Evolutionary conservation across 2,888 invertebrate genomes (phyloP).

Genomic region (Eurytoma californica): DNA sequence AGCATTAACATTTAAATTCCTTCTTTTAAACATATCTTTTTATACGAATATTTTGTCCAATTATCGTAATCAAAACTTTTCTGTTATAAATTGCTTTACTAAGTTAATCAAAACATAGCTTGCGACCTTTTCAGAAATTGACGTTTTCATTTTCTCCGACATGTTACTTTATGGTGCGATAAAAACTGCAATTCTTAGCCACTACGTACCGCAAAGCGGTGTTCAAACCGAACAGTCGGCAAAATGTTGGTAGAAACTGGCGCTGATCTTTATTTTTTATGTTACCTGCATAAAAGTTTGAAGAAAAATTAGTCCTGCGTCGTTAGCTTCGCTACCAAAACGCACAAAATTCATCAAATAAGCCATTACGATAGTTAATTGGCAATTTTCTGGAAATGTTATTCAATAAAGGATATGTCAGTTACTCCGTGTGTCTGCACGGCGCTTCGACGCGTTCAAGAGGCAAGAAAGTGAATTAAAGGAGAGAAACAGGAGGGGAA

Average conservation of each 20-base stretch:
- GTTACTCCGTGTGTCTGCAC: neutral
- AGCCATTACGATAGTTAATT: slow-evolving; percentile 45
- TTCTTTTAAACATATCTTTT: too few relatives aligned
- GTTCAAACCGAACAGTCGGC: slow-evolving; percentile 8
- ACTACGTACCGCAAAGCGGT: neutral
- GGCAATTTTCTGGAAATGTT: slow-evolving; percentile 50
- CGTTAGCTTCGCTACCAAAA: neutral
- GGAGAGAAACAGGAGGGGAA: neutral
- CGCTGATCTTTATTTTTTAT: too few relatives aligned
- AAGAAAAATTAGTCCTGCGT: slow-evolving; percentile 16
- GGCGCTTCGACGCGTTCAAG: slow-evolving; percentile 1
- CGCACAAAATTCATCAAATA: slow-evolving; percentile 28
- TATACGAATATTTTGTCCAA: too few relatives aligned
- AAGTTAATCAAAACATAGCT: too few relatives aligned
- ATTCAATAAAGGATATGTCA: slow-evolving; percentile 34
- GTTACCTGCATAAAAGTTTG: too few relatives aligned
- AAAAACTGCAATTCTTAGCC: slow-evolving; percentile 27
- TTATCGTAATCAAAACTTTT: neutral
- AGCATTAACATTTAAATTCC: too few relatives aligned
- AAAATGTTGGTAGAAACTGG: slow-evolving; percentile 30
- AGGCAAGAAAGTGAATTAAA: neutral
- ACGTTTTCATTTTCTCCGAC: slow-evolving; percentile 14
- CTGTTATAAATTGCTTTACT: neutral
- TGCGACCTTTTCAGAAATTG: too few relatives aligned
- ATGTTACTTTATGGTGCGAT: slow-evolving; percentile 23